Evolutionary conservation across 2,797 vertebrate genomes (phyloP), one percentile per base, ranked within the genome.

Genomic region (Tragopan temminckii): DNA sequence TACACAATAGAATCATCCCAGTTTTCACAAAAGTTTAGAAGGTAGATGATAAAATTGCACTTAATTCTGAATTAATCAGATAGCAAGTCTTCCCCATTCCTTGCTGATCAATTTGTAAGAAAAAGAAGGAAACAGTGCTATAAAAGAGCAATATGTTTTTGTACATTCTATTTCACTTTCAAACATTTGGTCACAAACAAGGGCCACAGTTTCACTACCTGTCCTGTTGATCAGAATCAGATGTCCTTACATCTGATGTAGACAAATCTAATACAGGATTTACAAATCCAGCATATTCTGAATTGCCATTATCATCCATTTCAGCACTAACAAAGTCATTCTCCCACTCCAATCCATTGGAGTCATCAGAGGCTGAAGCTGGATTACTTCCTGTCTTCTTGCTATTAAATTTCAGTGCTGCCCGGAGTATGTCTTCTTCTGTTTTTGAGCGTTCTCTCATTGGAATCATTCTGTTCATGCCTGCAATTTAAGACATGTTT

Each of bases 301-400:
- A 97, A 59, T 99, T 99, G 87, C 98, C 98, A 2, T 97, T 98
- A 61, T 99, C 99, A 59, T 99, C 99, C 66, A 98, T 94, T 66
- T 98, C 98, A 0, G 98, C 98, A 21, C 98, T 98, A 57, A 99
- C 98, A 74, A 99, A 99, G 96, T 99, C 99, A 24, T 99, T 99
- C 97, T 99, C 99, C 99, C 99, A 99, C 97, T 99, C 99, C 69
- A 99, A 97, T 1, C 99, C 99, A 0, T 98, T 99, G 69, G 99
- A 99, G 58, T 99, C 99, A 14, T 99, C 99, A 0, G 99, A 99
- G 80, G 99, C 98, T 0, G 99, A 99, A 13, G 99, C 87, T 1
- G 98, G 98, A 20, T 99, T 98, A 46, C 99, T 99, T 33, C 96
- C 97, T 1, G 96, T 48, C 91, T 93, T 98, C 95, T 94, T 98